A percentile compares a stretch with the other conserved stretches of the same genome.
phyloP scores from a whole-genome alignment of 1,140 invertebrate species.

The Drosophila simulans region DNA sequence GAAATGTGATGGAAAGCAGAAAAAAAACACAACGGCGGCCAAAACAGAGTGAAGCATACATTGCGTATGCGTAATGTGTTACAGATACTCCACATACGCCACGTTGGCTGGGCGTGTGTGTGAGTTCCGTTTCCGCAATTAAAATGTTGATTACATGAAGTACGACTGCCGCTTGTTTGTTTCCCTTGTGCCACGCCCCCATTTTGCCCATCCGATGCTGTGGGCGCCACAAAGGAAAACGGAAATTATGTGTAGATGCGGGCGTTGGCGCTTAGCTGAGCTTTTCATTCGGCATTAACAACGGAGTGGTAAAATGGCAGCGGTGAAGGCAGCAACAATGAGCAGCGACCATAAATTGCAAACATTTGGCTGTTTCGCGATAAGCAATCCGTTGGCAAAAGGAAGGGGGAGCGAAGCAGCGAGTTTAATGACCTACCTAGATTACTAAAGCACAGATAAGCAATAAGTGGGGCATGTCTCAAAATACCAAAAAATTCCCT shows the following conservation, averaged over 20 bases:
- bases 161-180: constrained; percentile 81
- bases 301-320: constrained; percentile 4
- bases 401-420: no score
- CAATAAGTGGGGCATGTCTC: not conserved
- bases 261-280: constrained; percentile 66
- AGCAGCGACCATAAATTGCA: constrained; percentile 64
- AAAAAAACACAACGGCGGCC: constrained; percentile 2
- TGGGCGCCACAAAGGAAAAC: constrained; percentile 76
- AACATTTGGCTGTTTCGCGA: constrained; percentile 52
- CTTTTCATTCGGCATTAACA: constrained; percentile 38
- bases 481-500: not conserved
- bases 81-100: constrained; percentile 56
- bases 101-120: constrained; percentile 22
- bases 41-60: constrained; percentile 37
- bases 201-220: constrained; percentile 37
- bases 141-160: constrained; percentile 82
- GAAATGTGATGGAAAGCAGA: constrained; percentile 16
- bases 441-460: constrained; percentile 11
- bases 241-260: constrained; percentile 80
- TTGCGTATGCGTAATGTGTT: constrained; percentile 78
- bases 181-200: constrained; percentile 49
- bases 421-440: constrained; percentile 51
- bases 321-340: constrained; percentile 30
- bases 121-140: constrained; percentile 80
- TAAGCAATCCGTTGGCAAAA: constrained; percentile 38